Base-by-base conservation (phyloP, 2,888 invertebrate species). In the Ormyrus thymus region DNA sequence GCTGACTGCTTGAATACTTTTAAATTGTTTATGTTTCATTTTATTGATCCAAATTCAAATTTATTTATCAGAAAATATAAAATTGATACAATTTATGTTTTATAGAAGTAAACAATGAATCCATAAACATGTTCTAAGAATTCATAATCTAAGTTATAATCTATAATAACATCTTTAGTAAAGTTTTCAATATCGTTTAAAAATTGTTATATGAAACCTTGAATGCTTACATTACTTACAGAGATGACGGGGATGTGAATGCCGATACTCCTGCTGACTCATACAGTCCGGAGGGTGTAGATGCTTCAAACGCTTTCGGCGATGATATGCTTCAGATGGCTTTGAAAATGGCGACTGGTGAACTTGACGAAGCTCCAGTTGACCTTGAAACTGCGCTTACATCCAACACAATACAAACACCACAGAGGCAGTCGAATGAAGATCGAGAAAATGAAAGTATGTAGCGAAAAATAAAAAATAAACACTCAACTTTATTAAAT, bases 281-380 rank as follows among this genome's bases (percentile, higher is more conserved):
- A 84, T 92, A 93, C 90, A 93, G 94, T 89, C 78, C 78, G 0
- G 78, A 78, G 29, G 92, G 91, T 0, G 92, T 92, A 76, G 94
- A 93, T 82, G 91, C 93, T 0, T 91, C 89, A 80, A 92, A 92
- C 81, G 93, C 95, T 0, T 96, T 95, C 84, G 95, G 95, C 7
- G 96, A 96, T 82, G 96, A 96, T 86, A 95, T 96, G 92, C 90
- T 96, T 4, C 96, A 96, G 90, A 96, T 96, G 94, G 96, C 96
- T 4, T 89, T 96, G 0, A 96, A 96, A 90, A 95, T 96, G 95
- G 96, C 96, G 81, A 95, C 95, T 7, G 91, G 91, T 15, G 97
- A 96, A 85, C 93, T 96, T 82, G 95, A 96, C 82, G 96, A 96
- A 85, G 95, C 95, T 46, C 94, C 95, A 0, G 95, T 96, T 6